Evolutionary conservation across 2,113 vertebrate genomes (phyloP), one percentile per base, ranked within the genome.

Genomic region (Odontophorus gujanensis): DNA sequence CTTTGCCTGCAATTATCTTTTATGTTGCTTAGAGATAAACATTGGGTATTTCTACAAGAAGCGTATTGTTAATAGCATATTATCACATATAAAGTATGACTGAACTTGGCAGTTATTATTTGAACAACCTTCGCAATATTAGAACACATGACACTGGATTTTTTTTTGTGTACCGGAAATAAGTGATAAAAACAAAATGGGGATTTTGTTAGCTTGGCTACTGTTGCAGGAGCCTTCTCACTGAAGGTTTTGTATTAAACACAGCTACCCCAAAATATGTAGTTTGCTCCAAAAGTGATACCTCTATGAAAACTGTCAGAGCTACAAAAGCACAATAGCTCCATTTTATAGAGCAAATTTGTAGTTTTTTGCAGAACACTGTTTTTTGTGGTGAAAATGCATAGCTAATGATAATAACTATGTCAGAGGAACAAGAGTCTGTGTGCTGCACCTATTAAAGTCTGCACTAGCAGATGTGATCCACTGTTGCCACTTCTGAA

Each of bases 1-100:
- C 53, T 94, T 94, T 88, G 83, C 92, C 83, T 93, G 63, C 79
- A 92, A 81, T 96, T 95, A 85, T 83, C 87, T 87, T 85, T 91
- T 85, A 85, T 1, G 1, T 43, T 96, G 81, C 94, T 92, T 96
- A 93, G 93, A 95, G 95, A 95, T 89, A 93, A 92, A 57, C 0
- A 0, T 26, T 19, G 20, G 21, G 20, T 25, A 17, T 87, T 87
- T 68, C 78, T 74, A 82, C 80, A 81, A 85, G 91, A 89, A 80
- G n/a, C 4, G 0, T 82, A 47, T 45, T 93, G 45, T 58, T 96
- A 87, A 51, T 81, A 71, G 42, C 67, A 50, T 59, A 71, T 69
- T 91, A 69, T 76, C 2, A 0, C 59, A 50, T 69, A 69, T n/a
- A 77, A 87, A 83, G 61, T 85, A 40, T 83, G 81, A 68, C 89